These are phyloP conservation scores for Heliocidaris tuberculata DNA, from an alignment of 35 echinoderm and acorn worm species.

Conservation along the genomic window DNA sequence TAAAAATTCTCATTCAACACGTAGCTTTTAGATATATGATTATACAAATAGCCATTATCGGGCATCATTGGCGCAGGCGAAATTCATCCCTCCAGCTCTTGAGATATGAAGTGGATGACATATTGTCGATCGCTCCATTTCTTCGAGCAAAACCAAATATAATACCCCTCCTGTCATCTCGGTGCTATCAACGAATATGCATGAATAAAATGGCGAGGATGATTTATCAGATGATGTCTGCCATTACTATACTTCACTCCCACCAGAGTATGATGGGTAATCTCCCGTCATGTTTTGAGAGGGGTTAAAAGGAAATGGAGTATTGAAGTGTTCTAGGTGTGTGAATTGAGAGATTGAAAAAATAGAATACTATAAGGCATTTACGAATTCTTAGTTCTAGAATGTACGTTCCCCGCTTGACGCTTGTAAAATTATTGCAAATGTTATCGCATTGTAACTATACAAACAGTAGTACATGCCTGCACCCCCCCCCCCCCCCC, in stretches of 20 bases:
- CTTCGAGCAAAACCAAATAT: background rate
- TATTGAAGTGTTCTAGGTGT: too few relatives aligned
- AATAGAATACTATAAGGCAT: too few relatives aligned
- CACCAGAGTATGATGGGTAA: background rate
- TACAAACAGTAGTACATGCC: too few relatives aligned
- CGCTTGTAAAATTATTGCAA: too few relatives aligned
- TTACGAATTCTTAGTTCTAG: too few relatives aligned
- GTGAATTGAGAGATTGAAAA: too few relatives aligned
- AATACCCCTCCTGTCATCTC: background rate
- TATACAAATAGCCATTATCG: conserved; percentile 17
- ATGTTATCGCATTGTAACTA: too few relatives aligned
- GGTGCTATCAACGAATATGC: background rate
- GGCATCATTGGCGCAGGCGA: background rate
- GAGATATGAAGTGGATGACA: background rate
- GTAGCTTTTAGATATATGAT: background rate
- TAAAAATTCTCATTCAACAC: background rate
- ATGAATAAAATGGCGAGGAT: background rate
- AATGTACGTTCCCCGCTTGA: too few relatives aligned
- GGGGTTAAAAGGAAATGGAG: too few relatives aligned
- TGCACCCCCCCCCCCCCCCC: too few relatives aligned
- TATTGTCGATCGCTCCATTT: conserved; percentile 2
- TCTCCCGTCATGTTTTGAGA: too few relatives aligned
- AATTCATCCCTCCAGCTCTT: background rate
- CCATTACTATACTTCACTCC: background rate
- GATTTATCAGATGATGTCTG: background rate